Percentiles rank a stretch among this genome's conserved stretches.
These are phyloP conservation scores for Balearica regulorum DNA, from an alignment of 2,797 vertebrate species.

Conservation along the genomic window DNA sequence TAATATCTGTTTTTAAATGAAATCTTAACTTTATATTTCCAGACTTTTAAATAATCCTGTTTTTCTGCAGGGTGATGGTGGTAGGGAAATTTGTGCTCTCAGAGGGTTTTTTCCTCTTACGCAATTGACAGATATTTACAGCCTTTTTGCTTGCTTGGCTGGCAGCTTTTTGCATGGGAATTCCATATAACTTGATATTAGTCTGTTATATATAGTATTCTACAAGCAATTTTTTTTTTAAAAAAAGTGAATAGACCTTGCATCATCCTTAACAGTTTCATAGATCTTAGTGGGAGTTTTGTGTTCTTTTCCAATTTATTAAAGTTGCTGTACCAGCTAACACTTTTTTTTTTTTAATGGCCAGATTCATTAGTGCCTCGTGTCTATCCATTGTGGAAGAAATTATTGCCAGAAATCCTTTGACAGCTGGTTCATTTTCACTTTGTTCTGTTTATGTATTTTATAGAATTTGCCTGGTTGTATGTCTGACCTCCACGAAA, in stretches of 20 bases:
- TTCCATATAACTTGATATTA: slow-evolving; percentile 36
- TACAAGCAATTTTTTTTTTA: neutral
- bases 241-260: neutral
- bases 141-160: slow-evolving; percentile 24
- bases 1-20: slow-evolving; percentile 59
- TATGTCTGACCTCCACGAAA: neutral
- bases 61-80: slow-evolving; percentile 12
- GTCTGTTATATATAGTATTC: neutral
- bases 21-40: slow-evolving; percentile 57
- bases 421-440: slow-evolving; percentile 24
- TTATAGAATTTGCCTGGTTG: neutral
- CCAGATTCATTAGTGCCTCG: neutral
- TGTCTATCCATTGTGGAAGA: slow-evolving; percentile 3
- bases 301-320: neutral
- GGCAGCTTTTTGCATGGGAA: slow-evolving; percentile 31
- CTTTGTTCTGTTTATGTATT: slow-evolving; percentile 12
- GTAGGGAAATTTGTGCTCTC: slow-evolving; percentile 31
- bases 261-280: neutral
- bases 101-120: slow-evolving; percentile 44
- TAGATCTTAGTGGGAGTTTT: neutral
- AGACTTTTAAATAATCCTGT: slow-evolving; percentile 14
- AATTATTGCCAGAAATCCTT: neutral
- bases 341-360: neutral
- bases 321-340: neutral
- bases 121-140: slow-evolving; percentile 52